Conservation (phyloP, 1,140 invertebrate genomes). For the Delia radicum region DNA sequence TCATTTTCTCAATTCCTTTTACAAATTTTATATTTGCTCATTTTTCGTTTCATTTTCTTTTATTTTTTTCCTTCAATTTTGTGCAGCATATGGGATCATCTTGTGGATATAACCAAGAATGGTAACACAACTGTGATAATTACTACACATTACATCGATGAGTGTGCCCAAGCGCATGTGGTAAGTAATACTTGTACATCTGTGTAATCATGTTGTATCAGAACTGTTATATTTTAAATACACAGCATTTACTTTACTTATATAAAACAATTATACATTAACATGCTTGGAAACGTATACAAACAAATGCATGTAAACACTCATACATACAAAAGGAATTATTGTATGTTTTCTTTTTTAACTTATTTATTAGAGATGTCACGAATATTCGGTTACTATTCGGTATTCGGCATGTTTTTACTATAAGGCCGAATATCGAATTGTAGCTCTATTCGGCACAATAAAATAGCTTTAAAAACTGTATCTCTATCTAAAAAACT, state of each 20-base stretch:
- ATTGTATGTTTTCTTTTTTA: background rate
- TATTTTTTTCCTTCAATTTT: background rate
- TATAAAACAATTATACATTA: background rate
- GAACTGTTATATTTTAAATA: background rate
- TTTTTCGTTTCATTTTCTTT: background rate
- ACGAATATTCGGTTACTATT: too few relatives aligned
- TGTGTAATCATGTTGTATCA: background rate
- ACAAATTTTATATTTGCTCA: background rate
- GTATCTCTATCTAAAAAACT: too few relatives aligned
- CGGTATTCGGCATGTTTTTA: background rate
- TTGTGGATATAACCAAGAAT: conserved; percentile 83
- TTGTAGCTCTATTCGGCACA: too few relatives aligned
- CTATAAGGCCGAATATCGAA: too few relatives aligned
- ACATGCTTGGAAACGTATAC: background rate
- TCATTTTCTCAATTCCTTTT: background rate
- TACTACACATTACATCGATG: conserved; percentile 97
- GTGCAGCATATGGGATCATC: conserved; percentile 88
- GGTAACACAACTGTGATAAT: conserved; percentile 92
- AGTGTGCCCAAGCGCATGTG: conserved; percentile 85
- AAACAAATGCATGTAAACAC: conserved; percentile 8
- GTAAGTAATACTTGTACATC: conserved; percentile 58
- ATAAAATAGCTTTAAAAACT: too few relatives aligned
- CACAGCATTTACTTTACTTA: background rate
- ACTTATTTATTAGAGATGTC: too few relatives aligned
- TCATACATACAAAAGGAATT: background rate